Conservation (phyloP, 2,113 vertebrate species). For the Malurus elegans region DNA sequence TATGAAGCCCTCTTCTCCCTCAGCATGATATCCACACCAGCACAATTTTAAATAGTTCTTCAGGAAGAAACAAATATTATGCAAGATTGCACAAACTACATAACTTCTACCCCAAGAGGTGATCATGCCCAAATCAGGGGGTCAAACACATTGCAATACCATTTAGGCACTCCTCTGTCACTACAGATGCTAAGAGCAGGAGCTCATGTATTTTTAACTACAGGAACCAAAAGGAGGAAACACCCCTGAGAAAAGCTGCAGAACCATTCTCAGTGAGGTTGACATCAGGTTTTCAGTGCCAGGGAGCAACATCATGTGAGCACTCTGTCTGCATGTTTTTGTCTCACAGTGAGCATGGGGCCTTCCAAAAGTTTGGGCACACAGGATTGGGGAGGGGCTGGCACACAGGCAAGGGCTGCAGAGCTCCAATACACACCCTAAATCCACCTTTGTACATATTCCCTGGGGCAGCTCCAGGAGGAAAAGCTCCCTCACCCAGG, state of each 20-base stretch:
- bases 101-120: not conserved
- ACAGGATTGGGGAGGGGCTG: accelerated
- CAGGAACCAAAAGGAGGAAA: not conserved
- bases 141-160: not conserved
- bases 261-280: not conserved
- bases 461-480: not conserved
- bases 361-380: not conserved
- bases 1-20: not conserved
- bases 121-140: not conserved
- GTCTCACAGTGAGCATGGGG: accelerated
- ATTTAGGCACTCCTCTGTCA: not conserved
- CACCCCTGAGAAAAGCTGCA: not conserved
- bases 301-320: accelerated
- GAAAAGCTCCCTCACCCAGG: not conserved
- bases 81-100: not conserved
- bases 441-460: not conserved
- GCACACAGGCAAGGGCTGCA: not conserved
- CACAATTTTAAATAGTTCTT: not conserved
- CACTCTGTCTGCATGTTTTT: not conserved
- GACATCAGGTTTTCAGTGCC: not conserved
- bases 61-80: not conserved
- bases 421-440: not conserved
- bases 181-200: not conserved
- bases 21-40: not conserved
- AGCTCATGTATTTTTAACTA: not conserved